Conservation (phyloP, 2,113 vertebrate species). For the Corythornis cristatus region DNA sequence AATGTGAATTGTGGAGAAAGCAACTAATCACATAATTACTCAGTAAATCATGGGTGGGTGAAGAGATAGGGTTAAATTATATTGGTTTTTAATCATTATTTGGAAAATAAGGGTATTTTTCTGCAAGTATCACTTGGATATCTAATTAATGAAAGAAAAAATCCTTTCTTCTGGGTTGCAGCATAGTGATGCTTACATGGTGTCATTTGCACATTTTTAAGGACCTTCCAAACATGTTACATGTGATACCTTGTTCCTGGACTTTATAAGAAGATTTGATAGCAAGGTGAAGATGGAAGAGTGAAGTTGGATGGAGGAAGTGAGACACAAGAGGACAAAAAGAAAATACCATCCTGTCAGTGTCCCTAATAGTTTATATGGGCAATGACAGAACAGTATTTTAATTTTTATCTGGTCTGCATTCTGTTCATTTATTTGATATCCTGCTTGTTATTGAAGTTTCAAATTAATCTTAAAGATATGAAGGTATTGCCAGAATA, state of each 20-base stretch:
- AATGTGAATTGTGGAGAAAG: constrained; percentile 1
- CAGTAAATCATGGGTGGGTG: neutral
- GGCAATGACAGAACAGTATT: constrained; percentile 56
- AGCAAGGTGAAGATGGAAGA: constrained; percentile 17
- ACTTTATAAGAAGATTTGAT: constrained; percentile 48
- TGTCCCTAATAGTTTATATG: constrained; percentile 48
- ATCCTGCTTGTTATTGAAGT: constrained; percentile 71
- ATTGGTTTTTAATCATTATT: neutral
- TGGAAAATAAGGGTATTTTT: constrained; percentile 33
- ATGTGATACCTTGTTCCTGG: neutral
- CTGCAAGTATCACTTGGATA: constrained; percentile 16
- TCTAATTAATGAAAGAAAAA: constrained; percentile 55
- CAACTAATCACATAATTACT: neutral
- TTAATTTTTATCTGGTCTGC: constrained; percentile 70
- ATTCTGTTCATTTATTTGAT: constrained; percentile 71
- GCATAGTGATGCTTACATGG: neutral
- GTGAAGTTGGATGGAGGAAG: neutral
- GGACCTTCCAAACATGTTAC: neutral
- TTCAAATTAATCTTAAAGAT: constrained; percentile 76
- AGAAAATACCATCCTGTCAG: constrained; percentile 65
- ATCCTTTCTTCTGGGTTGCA: neutral
- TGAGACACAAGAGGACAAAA: constrained; percentile 19
- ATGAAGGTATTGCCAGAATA: constrained; percentile 73
- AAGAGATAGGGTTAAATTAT: neutral
- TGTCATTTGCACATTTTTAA: constrained; percentile 48